A percentile compares a stretch with the other conserved stretches of the same genome.
Conservation (phyloP, 2,888 invertebrate genomes). For the Andricus curvator region DNA sequence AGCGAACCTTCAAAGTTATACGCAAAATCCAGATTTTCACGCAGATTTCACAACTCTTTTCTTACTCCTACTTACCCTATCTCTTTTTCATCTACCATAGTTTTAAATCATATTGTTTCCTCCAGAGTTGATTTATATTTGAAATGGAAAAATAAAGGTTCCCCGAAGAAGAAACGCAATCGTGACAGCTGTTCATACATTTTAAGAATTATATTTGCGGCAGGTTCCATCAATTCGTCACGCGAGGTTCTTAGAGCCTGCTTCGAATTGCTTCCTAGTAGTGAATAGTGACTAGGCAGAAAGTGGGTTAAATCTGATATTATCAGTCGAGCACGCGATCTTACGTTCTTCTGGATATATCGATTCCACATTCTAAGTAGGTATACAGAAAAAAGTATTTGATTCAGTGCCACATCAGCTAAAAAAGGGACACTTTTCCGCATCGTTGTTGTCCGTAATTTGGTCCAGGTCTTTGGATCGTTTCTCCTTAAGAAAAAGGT, state of each 20-base stretch:
- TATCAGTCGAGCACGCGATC: slow-evolving; percentile 25
- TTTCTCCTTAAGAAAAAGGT: slow-evolving; percentile 1
- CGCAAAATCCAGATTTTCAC: slow-evolving; percentile 46
- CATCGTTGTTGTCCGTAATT: neutral
- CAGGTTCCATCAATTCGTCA: neutral
- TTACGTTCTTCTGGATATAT: neutral
- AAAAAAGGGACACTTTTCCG: neutral
- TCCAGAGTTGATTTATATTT: too few species aligned
- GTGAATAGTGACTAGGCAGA: neutral
- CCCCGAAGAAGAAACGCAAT: too few species aligned
- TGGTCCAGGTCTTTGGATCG: neutral
- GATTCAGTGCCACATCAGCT: neutral
- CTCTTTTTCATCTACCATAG: too few species aligned
- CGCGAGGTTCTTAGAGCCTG: neutral
- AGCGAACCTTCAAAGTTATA: slow-evolving; percentile 12
- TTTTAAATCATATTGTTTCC: too few species aligned
- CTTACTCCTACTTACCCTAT: too few species aligned
- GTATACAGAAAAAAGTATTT: neutral
- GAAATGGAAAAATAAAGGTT: too few species aligned
- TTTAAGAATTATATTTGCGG: neutral
- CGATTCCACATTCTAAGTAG: too few species aligned
- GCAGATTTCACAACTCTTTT: slow-evolving; percentile 23
- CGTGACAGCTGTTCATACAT: too few species aligned
- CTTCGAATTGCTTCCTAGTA: slow-evolving; percentile 7
- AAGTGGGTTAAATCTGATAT: slow-evolving; percentile 28